Base-by-base conservation (phyloP, 2,888 invertebrate species). In the Philereme vetulata region DNA sequence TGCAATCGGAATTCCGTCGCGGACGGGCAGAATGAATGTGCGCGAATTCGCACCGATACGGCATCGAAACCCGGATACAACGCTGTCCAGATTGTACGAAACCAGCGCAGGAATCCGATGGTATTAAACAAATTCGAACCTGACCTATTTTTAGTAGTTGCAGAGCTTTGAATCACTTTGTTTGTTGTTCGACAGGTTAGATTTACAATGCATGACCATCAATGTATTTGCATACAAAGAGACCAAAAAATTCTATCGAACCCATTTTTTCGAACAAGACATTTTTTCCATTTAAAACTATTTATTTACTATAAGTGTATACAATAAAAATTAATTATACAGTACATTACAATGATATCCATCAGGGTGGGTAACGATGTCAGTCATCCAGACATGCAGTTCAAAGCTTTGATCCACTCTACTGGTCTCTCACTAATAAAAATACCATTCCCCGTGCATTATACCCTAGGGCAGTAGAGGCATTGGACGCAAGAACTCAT, bases 1-100 rank as follows among this genome's bases (percentile, higher is more conserved):
- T 49, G 80, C 77, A 81, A 82, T 84, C 72, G 77, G 67, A 74
- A 80, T 78, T 80, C 72, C 72, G 66, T 68, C 66, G 44, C 32
- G 54, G 56, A 65, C 40, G 46, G 64, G 38, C 65, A 69, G 69
- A 80, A 84, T 84, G 80, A 78, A 82, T 81, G 78, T 76, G 72
- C 70, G 71, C 72, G 73, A 78, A 82, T 83, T 80, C 74, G 68
- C 78, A 72, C 76, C 71, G 65, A 74, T 73, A 70, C 71, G 60
- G 67, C 62, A 71, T 70, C 75, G 70, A 74, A 77, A 71, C 72
- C 67, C 64, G 68, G 68, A 68, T 66, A 68, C 70, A 67, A 62
- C 60, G 52, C 60, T 57, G 61, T 68, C 61, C 65, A 66, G 65
- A 71, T 60, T 64, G 44, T 46, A 64, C 53, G 51, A 38, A 53